phyloP scores from a whole-genome alignment of 2,888 invertebrate genomes.

The Himalopsyche tibetana region DNA sequence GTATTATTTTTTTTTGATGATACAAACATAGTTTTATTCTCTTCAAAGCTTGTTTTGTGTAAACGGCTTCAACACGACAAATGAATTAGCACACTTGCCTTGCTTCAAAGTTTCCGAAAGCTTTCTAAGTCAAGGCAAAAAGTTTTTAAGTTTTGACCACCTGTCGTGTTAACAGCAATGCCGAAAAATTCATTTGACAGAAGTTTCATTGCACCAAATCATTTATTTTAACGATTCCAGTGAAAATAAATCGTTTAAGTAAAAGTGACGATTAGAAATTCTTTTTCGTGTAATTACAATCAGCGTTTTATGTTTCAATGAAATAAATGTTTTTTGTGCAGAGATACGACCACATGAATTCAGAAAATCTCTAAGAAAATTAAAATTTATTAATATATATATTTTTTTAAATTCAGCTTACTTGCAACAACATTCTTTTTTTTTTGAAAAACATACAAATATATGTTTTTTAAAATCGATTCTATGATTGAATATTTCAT shows the following conservation, averaged over 20 bases:
- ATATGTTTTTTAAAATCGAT: no score
- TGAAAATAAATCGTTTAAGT: background rate
- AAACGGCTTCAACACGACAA: background rate
- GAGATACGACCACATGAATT: no score
- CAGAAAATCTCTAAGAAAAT: no score
- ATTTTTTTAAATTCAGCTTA: no score
- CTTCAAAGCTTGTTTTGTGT: background rate
- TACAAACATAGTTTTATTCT: background rate
- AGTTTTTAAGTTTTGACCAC: slow-evolving; percentile 56
- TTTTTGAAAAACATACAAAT: no score
- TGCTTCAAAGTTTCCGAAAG: slow-evolving; percentile 46
- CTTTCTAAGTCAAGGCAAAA: slow-evolving; percentile 52
- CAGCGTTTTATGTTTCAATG: no score
- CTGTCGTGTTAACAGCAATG: slow-evolving; percentile 52
- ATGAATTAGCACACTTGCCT: background rate
- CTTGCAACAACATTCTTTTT: no score
- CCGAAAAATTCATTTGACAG: slow-evolving; percentile 51
- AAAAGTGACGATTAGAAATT: background rate
- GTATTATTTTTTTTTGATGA: background rate
- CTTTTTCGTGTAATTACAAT: background rate
- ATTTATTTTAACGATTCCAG: background rate
- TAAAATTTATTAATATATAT: no score
- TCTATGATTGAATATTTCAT: no score
- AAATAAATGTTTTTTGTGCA: no score
- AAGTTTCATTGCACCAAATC: slow-evolving; percentile 46